phyloP scores from a whole-genome alignment of 2,113 vertebrate genomes.

The Psilopsiagon aymara region DNA sequence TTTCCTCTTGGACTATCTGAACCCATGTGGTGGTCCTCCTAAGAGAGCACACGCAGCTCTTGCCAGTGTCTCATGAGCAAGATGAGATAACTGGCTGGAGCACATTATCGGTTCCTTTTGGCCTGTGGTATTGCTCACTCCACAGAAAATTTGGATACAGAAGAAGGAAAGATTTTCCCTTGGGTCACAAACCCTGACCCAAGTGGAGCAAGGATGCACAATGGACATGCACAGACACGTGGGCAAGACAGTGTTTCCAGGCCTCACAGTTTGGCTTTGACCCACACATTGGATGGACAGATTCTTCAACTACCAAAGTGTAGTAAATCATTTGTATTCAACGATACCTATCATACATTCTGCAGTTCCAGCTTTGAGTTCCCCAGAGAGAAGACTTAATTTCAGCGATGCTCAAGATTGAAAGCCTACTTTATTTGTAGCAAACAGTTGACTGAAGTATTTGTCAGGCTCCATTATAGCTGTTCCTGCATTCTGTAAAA shows the following conservation, averaged over 20 bases:
- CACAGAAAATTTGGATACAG: neutral
- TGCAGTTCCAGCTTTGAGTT: neutral
- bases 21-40: neutral
- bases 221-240: fast-evolving
- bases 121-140: neutral
- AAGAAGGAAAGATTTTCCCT: neutral
- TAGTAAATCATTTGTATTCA: fast-evolving
- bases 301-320: neutral
- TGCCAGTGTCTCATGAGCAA: neutral
- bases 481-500: neutral
- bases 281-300: fast-evolving
- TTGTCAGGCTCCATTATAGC: neutral
- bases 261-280: neutral
- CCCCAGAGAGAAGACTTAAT: neutral
- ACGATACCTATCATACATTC: neutral
- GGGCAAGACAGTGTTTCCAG: neutral
- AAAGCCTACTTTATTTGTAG: neutral
- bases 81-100: neutral
- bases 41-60: neutral
- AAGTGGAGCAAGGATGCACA: neutral
- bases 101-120: neutral
- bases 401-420: neutral
- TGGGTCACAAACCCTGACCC: neutral
- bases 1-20: neutral
- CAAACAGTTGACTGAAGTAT: neutral